Percentiles rank a stretch among this genome's conserved stretches.
Conservation (phyloP, 2,888 invertebrate species). For the Drosophila peninsularis region DNA sequence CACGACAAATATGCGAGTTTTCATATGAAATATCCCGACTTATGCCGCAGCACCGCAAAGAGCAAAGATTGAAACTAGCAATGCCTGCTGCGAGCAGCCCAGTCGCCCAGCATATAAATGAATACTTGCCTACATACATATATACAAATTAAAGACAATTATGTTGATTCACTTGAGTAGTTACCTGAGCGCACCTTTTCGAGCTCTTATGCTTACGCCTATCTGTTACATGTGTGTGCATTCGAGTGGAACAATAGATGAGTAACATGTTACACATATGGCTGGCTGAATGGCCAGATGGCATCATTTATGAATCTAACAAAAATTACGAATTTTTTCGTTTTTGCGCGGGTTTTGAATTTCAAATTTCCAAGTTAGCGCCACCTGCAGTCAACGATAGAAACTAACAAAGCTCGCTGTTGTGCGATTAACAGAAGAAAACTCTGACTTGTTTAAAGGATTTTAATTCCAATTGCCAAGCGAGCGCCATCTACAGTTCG, state of each 20-base stretch:
- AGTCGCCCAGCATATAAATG: slow-evolving; percentile 10
- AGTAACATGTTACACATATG: slow-evolving; percentile 1
- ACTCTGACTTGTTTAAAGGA: background rate
- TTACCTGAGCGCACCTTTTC: slow-evolving; percentile 41
- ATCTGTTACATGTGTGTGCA: slow-evolving; percentile 29
- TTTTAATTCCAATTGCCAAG: background rate
- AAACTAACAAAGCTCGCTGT: background rate
- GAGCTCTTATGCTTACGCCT: slow-evolving; percentile 22
- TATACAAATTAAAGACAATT: slow-evolving; percentile 38
- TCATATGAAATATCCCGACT: slow-evolving; percentile 14
- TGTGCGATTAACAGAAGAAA: background rate
- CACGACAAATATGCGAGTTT: slow-evolving; percentile 21
- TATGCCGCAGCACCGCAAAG: slow-evolving; percentile 13
- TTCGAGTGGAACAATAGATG: slow-evolving; percentile 25
- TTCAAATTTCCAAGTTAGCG: background rate
- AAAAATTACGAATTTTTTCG: background rate
- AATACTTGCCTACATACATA: background rate
- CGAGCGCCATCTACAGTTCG: background rate
- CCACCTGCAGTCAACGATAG: slow-evolving; percentile 14
- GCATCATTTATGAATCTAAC: background rate
- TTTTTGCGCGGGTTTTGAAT: background rate
- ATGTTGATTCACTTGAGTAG: slow-evolving; percentile 63
- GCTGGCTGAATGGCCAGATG: slow-evolving; percentile 8
- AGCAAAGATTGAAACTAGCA: slow-evolving; percentile 18
- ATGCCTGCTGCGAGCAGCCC: background rate